Evolutionary conservation across 2,797 vertebrate genomes (phyloP).

Genomic region (Falco cherrug): DNA sequence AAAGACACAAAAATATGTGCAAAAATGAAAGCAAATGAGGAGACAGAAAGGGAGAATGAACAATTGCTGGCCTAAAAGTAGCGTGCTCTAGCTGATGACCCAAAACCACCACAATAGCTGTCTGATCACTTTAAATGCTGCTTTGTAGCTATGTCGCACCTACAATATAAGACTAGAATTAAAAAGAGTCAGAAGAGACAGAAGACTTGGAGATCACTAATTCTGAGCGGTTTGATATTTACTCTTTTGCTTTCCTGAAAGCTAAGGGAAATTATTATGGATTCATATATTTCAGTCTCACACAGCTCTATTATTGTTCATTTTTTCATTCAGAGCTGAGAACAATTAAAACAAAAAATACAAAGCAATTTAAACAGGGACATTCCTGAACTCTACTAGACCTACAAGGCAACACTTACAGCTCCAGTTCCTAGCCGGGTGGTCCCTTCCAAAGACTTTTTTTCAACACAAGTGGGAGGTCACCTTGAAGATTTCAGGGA

Average conservation of each 20-base stretch:
- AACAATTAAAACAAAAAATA: constrained; percentile 82
- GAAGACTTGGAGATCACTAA: constrained; percentile 74
- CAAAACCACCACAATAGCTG: constrained; percentile 57
- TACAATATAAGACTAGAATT: constrained; percentile 68
- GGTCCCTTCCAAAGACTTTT: constrained; percentile 74
- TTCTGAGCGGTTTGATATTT: constrained; percentile 77
- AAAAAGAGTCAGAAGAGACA: constrained; percentile 71
- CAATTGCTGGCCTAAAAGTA: constrained; percentile 67
- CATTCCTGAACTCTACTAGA: constrained; percentile 75
- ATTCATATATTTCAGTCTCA: constrained; percentile 84
- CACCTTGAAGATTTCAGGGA: constrained; percentile 80
- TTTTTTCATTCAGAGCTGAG: constrained; percentile 76
- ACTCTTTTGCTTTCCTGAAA: constrained; percentile 75
- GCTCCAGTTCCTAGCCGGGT: constrained; percentile 77
- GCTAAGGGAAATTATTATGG: constrained; percentile 79
- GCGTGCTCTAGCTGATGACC: constrained; percentile 66
- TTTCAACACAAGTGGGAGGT: constrained; percentile 73
- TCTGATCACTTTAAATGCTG: constrained; percentile 76
- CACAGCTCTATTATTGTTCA: constrained; percentile 80
- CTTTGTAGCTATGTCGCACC: constrained; percentile 74
- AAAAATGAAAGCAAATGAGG: constrained; percentile 55
- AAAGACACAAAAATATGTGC: constrained; percentile 41
- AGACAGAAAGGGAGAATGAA: constrained; percentile 39
- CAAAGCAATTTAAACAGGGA: constrained; percentile 79
- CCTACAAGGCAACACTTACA: constrained; percentile 73